These are phyloP conservation scores for Hemistola chrysoprasaria DNA, from an alignment of 2,888 invertebrate genomes.

Conservation along the genomic window DNA sequence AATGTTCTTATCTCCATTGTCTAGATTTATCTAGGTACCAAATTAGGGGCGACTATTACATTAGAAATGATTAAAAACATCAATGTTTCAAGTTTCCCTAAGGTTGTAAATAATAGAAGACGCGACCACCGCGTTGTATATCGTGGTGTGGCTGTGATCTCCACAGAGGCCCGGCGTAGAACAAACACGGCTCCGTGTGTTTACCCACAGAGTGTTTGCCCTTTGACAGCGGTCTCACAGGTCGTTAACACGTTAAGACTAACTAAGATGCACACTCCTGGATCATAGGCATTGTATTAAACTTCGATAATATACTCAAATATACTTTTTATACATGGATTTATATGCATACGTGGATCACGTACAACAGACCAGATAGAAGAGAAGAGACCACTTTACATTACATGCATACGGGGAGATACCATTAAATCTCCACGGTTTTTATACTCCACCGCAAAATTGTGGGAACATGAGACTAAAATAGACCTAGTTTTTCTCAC, in stretches of 20 bases:
- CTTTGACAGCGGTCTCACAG: conserved; percentile 80
- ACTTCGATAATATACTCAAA: too few relatives aligned
- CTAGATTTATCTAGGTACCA: too few relatives aligned
- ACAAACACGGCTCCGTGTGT: conserved; percentile 62
- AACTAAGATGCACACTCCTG: conserved; percentile 41
- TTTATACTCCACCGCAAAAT: too few relatives aligned
- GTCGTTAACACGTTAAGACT: conserved; percentile 76
- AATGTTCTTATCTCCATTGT: too few relatives aligned
- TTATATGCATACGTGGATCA: too few relatives aligned
- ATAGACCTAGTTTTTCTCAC: too few relatives aligned
- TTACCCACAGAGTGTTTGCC: conserved; percentile 63
- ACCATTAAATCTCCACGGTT: too few relatives aligned
- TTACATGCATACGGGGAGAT: too few relatives aligned
- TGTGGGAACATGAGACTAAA: too few relatives aligned
- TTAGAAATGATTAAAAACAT: conserved; percentile 10
- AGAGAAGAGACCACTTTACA: too few relatives aligned
- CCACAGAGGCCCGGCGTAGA: conserved; percentile 57
- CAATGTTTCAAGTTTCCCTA: conserved; percentile 18
- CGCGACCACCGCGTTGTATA: conserved; percentile 60
- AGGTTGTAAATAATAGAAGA: conserved; percentile 27
- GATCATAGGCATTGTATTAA: conserved; percentile 26
- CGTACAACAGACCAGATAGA: too few relatives aligned
- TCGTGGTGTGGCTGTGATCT: conserved; percentile 39
- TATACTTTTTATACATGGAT: too few relatives aligned
- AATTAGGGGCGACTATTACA: neutral